These are phyloP conservation scores for Drosophila tristis DNA, from an alignment of 1,140 invertebrate genomes.

Conservation along the genomic window DNA sequence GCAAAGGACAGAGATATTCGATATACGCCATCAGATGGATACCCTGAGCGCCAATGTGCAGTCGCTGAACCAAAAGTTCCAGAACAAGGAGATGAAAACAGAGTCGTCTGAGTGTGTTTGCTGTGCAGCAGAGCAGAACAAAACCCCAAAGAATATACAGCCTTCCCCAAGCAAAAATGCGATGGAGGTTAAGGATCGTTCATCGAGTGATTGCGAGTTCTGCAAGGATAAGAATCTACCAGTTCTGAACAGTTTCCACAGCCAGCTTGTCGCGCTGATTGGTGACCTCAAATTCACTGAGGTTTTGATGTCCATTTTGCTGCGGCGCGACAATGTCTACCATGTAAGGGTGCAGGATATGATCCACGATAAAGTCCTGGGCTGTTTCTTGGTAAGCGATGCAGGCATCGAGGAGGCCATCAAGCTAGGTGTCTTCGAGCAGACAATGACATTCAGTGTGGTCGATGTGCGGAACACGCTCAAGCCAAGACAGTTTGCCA, in stretches of 20 bases:
- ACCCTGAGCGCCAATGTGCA: background rate
- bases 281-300: constrained; percentile 25
- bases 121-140: too few species aligned
- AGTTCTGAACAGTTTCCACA: constrained; percentile 21
- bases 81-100: background rate
- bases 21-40: constrained; percentile 6
- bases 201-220: constrained; percentile 50
- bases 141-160: too few species aligned
- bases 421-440: constrained; percentile 41
- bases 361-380: constrained; percentile 28
- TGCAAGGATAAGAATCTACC: constrained; percentile 31
- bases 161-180: too few species aligned
- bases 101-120: background rate
- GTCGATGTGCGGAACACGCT: constrained; percentile 61
- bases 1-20: background rate
- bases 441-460: constrained; percentile 70
- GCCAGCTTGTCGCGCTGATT: constrained; percentile 27
- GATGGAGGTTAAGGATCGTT: too few species aligned
- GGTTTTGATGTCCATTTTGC: constrained; percentile 48
- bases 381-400: constrained; percentile 64
- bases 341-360: constrained; percentile 61
- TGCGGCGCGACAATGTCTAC: constrained; percentile 68
- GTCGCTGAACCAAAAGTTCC: background rate
- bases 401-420: constrained; percentile 54
- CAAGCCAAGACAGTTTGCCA: constrained; percentile 12